Percentiles rank a stretch among this genome's conserved stretches.
Conservation (phyloP, 2,888 invertebrate species). For the Troglohyphantes excavatus region DNA sequence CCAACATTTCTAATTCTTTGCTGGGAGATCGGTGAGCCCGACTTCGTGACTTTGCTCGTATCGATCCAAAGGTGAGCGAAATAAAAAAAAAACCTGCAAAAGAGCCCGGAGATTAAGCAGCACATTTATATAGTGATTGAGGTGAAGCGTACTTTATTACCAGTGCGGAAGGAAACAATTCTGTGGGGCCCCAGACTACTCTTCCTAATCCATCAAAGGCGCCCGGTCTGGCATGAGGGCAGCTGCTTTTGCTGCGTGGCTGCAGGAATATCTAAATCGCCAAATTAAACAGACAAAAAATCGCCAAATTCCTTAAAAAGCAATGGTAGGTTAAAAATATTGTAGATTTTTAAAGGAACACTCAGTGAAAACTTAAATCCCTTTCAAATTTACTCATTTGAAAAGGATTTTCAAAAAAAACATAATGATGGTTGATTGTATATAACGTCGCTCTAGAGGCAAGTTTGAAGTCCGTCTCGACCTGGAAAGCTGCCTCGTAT, state of each 20-base stretch:
- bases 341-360: too few species aligned
- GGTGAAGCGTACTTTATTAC: slow-evolving; percentile 71
- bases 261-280: neutral
- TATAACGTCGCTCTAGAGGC: too few species aligned
- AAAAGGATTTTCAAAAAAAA: too few species aligned
- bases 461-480: too few species aligned
- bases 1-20: neutral
- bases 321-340: too few species aligned
- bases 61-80: slow-evolving; percentile 47
- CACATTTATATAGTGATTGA: slow-evolving; percentile 67
- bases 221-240: slow-evolving; percentile 18
- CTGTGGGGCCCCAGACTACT: slow-evolving; percentile 31
- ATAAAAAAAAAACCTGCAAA: neutral
- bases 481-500: too few species aligned
- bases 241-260: slow-evolving; percentile 11
- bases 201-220: slow-evolving; percentile 70
- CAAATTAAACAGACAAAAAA: too few species aligned
- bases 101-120: slow-evolving; percentile 53
- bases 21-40: neutral
- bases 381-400: too few species aligned
- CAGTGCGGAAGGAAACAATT: slow-evolving; percentile 72
- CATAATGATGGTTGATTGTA: too few species aligned
- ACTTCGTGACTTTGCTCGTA: slow-evolving; percentile 67
- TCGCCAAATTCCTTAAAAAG: too few species aligned
- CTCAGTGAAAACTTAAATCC: too few species aligned